Base-by-base conservation (phyloP, 2,888 invertebrate genomes). In the Toxonevra muliebris region DNA sequence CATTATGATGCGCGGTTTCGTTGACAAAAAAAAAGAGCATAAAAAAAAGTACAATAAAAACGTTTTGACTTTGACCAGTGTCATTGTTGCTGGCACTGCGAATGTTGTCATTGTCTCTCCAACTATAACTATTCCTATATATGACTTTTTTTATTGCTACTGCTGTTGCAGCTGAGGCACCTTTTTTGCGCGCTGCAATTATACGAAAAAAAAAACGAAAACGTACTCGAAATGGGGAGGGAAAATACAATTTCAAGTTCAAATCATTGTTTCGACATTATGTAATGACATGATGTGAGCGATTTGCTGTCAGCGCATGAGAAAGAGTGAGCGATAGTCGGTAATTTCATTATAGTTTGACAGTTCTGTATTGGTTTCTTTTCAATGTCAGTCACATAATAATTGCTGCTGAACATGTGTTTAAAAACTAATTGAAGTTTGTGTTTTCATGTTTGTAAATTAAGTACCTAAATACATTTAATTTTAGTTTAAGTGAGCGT, bases 351-450 rank as follows among this genome's bases (percentile, higher is more conserved):
- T 52, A 42, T 58, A 59, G 65, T 52, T 65, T 52, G 65, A 58
- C 65, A 65, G 58, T 65, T 65, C 58, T 65, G 58, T 58, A 65
- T 65, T 65, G 58, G 52, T 48, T 58, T 58, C 41, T 40, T 58
- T 58, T 65, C 65, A 65, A 65, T 59, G 65, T 58, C 58, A 65
- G 50, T 65, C 42, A 41, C 3, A 30, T 7, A 30, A 30, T 7
- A 30, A 30, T 30, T 30, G 30, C 30, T 30, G 30, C 30, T 4
- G 30, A 2, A 30, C 30, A 30, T 30, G 30, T 30, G 7, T 30
- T 30, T 30, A 30, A 30, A 2, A 30, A 30, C 30, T 30, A 30
- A 30, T 30, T 30, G 30, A 30, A 30, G 7, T 30, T 30, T 30
- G 2, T 4, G 30, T 30, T 30, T 30, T 30, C 30, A 30, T 30